phyloP scores from a whole-genome alignment of 2,888 invertebrate genomes.

The Cyclophora punctaria region DNA sequence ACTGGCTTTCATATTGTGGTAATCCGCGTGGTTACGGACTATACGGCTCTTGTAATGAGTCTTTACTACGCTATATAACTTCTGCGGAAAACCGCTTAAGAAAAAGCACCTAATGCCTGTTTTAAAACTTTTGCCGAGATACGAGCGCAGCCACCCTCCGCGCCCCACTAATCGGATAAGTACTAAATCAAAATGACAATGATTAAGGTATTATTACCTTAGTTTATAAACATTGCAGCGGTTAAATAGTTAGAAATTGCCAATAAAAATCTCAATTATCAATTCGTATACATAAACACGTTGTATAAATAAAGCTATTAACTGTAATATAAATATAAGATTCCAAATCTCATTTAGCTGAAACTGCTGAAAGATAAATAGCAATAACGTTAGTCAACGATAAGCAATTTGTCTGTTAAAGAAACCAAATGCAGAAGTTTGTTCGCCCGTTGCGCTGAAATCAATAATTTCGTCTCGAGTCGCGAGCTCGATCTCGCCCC shows the following conservation, averaged over 20 bases:
- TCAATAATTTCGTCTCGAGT: constrained; percentile 62
- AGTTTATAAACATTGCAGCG: no score
- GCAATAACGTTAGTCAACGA: constrained; percentile 32
- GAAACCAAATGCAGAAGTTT: constrained; percentile 57
- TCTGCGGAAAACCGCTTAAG: constrained; percentile 16
- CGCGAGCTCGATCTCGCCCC: constrained; percentile 23
- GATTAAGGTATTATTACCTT: neutral
- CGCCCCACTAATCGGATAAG: neutral
- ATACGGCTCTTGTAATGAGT: constrained; percentile 6
- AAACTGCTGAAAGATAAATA: constrained; percentile 1
- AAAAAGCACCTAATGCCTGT: constrained; percentile 19
- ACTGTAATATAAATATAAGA: no score
- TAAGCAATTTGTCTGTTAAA: constrained; percentile 46
- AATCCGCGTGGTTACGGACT: constrained; percentile 45
- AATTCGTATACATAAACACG: no score
- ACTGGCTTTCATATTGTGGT: constrained; percentile 49
- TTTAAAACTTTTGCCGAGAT: constrained; percentile 14
- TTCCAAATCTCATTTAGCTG: no score
- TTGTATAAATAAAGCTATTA: no score
- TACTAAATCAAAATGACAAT: neutral
- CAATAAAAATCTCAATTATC: no score
- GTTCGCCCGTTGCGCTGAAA: constrained; percentile 49
- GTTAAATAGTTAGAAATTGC: no score
- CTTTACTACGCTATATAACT: constrained; percentile 13
- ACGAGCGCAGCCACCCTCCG: constrained; percentile 2